Evolutionary conservation across 2,797 vertebrate genomes (phyloP).

Genomic region (Helostoma temminkii): DNA sequence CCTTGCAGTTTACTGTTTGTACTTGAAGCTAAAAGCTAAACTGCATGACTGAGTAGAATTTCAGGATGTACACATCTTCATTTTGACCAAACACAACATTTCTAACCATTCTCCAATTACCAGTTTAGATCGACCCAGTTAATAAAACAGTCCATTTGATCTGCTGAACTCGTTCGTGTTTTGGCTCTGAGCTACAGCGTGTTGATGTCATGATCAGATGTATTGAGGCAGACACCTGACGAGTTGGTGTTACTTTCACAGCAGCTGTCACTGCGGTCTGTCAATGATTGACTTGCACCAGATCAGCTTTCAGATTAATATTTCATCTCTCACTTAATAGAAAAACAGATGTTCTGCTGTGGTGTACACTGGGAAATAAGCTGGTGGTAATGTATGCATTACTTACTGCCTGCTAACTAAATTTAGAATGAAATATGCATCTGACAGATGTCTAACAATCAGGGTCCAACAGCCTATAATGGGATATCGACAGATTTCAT

Average conservation of each 20-base stretch:
- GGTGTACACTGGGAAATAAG: constrained; percentile 71
- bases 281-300: constrained; percentile 70
- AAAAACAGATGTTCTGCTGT: constrained; percentile 81
- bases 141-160: constrained; percentile 74
- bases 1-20: not conserved
- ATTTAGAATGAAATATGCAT: constrained; percentile 82
- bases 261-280: constrained; percentile 76
- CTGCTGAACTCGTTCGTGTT: constrained; percentile 53
- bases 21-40: not conserved
- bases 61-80: constrained; percentile 4
- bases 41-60: constrained; percentile 9
- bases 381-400: constrained; percentile 73
- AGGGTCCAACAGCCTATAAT: constrained; percentile 76
- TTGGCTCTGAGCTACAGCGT: constrained; percentile 54
- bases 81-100: constrained; percentile 38
- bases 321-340: constrained; percentile 80
- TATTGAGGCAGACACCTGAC: constrained; percentile 74
- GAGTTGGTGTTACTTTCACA: constrained; percentile 66
- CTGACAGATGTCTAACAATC: constrained; percentile 80
- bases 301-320: constrained; percentile 75
- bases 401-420: constrained; percentile 78
- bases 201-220: constrained; percentile 72
- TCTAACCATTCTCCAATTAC: constrained; percentile 54
- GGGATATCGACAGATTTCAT: constrained; percentile 82
- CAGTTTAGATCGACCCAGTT: constrained; percentile 56